Conservation (phyloP, 2,888 invertebrate species). For the Endomychus coccineus region DNA sequence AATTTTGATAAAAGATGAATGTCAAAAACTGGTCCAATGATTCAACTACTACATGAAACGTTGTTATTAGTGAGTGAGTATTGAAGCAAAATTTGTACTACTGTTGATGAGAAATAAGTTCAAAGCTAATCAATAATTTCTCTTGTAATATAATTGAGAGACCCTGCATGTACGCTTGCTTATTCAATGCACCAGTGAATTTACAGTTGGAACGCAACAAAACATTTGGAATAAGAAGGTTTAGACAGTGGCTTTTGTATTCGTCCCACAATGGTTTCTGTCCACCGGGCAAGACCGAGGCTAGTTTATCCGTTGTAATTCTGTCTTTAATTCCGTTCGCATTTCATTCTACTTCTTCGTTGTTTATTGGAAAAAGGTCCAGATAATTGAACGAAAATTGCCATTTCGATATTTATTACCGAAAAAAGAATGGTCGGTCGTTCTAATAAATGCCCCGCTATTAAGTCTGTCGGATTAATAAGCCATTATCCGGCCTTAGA, state of each 20-base stretch:
- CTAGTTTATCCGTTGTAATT: slow-evolving; percentile 29
- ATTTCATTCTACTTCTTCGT: slow-evolving; percentile 25
- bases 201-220: slow-evolving; percentile 13
- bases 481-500: too few species aligned
- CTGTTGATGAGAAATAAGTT: too few species aligned
- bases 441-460: too few species aligned
- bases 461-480: too few species aligned
- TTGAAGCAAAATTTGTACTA: too few species aligned
- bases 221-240: neutral
- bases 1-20: too few species aligned
- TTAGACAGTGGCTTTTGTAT: slow-evolving; percentile 2
- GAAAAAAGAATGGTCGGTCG: too few species aligned
- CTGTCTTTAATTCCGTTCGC: slow-evolving; percentile 28
- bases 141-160: slow-evolving; percentile 11
- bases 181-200: slow-evolving; percentile 15
- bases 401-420: slow-evolving; percentile 23
- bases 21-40: too few species aligned
- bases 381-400: slow-evolving; percentile 27
- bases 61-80: too few species aligned
- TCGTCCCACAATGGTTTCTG: slow-evolving; percentile 14
- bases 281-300: slow-evolving; percentile 12
- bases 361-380: slow-evolving; percentile 25
- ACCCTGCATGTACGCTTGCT: slow-evolving; percentile 12
- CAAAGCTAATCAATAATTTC: too few species aligned
- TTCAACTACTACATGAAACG: too few species aligned